Evolutionary conservation across 2,113 vertebrate species (phyloP).

Genomic region (Sinocyclocheilus grahami): DNA sequence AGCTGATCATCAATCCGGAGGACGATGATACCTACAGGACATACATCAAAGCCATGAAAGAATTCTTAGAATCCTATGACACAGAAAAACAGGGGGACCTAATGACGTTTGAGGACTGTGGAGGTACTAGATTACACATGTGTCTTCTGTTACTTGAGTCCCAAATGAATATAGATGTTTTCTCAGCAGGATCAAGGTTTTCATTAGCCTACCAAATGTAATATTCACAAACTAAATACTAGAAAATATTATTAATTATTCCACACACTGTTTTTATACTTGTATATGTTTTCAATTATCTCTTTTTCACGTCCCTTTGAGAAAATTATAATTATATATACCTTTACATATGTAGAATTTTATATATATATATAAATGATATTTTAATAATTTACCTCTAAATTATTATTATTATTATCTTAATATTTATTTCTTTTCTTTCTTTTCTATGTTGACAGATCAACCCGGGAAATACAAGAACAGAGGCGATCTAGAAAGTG

Average conservation of each 20-base stretch:
- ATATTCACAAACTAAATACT: background rate
- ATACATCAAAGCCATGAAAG: slow-evolving; percentile 74
- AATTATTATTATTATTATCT: no score
- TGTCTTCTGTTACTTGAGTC: slow-evolving; percentile 50
- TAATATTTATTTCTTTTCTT: no score
- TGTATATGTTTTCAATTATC: no score
- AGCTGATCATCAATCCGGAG: slow-evolving; percentile 76
- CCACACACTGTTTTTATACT: background rate
- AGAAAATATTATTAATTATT: background rate
- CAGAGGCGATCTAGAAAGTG: slow-evolving; percentile 78
- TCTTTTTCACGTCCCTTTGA: no score
- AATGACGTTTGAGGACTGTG: slow-evolving; percentile 83
- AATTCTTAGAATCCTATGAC: slow-evolving; percentile 79
- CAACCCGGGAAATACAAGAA: slow-evolving; percentile 74
- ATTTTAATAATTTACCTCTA: no score
- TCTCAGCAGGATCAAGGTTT: background rate
- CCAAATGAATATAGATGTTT: background rate
- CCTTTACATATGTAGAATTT: no score
- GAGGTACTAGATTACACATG: slow-evolving; percentile 68
- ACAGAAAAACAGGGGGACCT: slow-evolving; percentile 68
- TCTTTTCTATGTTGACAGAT: slow-evolving; percentile 60
- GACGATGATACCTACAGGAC: slow-evolving; percentile 70
- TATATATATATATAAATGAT: no score
- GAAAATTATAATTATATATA: no score
- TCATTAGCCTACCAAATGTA: background rate